Evolutionary conservation across 2,888 invertebrate species (phyloP), one percentile per base, ranked within the genome.

Genomic region (Gerris lacustris): DNA sequence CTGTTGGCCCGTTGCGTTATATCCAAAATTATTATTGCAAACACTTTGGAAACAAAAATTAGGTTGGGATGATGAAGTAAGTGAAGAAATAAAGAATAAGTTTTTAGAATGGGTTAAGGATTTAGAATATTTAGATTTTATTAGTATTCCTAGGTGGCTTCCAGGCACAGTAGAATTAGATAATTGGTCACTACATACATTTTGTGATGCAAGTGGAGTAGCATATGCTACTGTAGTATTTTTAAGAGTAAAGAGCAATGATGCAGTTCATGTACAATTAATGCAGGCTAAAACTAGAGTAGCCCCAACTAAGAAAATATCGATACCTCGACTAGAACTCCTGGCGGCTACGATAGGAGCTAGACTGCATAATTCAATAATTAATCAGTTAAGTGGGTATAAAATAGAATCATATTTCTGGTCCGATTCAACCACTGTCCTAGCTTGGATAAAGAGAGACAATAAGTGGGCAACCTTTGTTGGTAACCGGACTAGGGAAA

Each of bases 401-500:
- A 47, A 7, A 47, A 47, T 47, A 47, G 7, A 47, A 47, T 6
- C 6, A 47, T 7, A 6, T 7, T 71, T 72, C 63, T 72, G 69
- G 72, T 45, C 69, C 11, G 72, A 72, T 63, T 71, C 72, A 11
- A 62, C 69, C 9, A 55, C 63, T 66, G 71, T 72, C 11, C 75
- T 77, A 2, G 68, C 71, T 4, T 76, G 76, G 76, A 74, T 76
- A 1, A 64, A 66, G 45, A 64, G 72, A 6, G 45, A 74, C 18
- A 73, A 72, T 9, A 44, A 66, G 6, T 77, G 76, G 77, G 73
- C 71, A 18, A 71, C 70, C 6, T 76, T 77, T 72, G 76, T 77
- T 2, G 68, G 68, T 44, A 78, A 79, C 69, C 47, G 77, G 18
- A 73, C 77, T 0, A 67, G 73, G 70, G 78, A 78, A 71, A 78